Conservation (phyloP, 2,797 vertebrate genomes). For the Siniperca scherzeri region DNA sequence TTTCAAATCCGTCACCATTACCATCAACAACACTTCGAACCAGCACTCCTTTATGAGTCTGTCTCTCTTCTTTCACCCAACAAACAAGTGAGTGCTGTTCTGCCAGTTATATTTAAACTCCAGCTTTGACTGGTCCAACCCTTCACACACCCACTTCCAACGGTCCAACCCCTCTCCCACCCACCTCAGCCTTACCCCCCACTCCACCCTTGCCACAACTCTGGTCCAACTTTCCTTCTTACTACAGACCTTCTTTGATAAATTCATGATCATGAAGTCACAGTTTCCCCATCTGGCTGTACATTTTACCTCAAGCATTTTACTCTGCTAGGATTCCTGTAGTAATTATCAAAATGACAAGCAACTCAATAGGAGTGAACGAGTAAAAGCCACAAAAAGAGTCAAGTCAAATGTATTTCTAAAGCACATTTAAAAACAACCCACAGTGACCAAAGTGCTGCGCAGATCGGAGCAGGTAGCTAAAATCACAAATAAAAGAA, state of each 20-base stretch:
- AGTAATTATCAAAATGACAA: not conserved
- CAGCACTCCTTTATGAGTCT: not conserved
- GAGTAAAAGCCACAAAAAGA: no score
- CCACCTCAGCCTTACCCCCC: not conserved
- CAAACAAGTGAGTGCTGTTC: conserved; percentile 59
- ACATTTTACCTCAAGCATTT: conserved; percentile 21
- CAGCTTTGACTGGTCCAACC: conserved; percentile 51
- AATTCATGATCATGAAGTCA: conserved; percentile 71
- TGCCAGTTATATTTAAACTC: conserved; percentile 68
- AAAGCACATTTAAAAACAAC: no score
- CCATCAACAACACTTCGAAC: not conserved
- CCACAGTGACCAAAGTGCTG: no score
- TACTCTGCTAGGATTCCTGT: not conserved
- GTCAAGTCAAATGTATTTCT: no score
- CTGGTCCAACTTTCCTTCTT: conserved; percentile 49
- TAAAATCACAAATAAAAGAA: no score
- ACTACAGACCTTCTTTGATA: conserved; percentile 65
- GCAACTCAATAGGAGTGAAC: not conserved
- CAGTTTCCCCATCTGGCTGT: conserved; percentile 56
- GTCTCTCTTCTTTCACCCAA: not conserved
- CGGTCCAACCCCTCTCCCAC: not conserved
- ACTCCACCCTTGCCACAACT: conserved; percentile 1
- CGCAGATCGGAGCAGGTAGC: no score
- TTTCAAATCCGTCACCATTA: not conserved
- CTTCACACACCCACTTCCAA: conserved; percentile 55